Evolutionary conservation across 2,797 vertebrate genomes (phyloP).

Genomic region (Crocodylus rhombifer): DNA sequence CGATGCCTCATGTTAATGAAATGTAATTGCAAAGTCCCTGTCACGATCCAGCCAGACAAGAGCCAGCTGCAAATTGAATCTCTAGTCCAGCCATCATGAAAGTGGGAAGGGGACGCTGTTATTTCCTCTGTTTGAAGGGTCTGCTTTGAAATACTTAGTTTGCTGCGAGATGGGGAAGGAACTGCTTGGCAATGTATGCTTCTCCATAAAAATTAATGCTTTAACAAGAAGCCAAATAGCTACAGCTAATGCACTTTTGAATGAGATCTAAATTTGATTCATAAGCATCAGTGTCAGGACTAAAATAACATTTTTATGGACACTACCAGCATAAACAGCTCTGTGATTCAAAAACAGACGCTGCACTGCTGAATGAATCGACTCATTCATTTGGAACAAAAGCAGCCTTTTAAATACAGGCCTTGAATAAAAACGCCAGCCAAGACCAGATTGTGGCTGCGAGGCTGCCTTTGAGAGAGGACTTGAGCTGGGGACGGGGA

Average conservation of each 20-base stretch:
- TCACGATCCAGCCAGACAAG: neutral
- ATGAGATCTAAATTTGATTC: conserved; percentile 76
- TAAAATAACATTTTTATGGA: conserved; percentile 78
- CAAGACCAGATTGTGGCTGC: neutral
- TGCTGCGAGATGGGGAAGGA: conserved; percentile 16
- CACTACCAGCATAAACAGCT: conserved; percentile 56
- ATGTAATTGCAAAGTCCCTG: conserved; percentile 6
- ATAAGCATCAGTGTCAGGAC: conserved; percentile 68
- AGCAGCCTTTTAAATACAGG: conserved; percentile 42
- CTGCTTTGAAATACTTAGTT: neutral
- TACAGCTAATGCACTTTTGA: conserved; percentile 71
- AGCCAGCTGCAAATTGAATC: neutral
- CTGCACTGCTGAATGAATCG: conserved; percentile 64
- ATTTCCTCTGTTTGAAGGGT: neutral
- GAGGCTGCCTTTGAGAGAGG: conserved; percentile 10
- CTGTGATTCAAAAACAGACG: conserved; percentile 65
- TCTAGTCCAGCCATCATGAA: accelerated
- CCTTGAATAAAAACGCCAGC: conserved; percentile 32
- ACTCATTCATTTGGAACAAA: conserved; percentile 58
- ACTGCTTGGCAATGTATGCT: conserved; percentile 30
- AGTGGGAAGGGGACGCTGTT: neutral
- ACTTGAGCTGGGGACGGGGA: neutral
- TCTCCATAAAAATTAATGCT: conserved; percentile 75
- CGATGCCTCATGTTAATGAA: conserved; percentile 27
- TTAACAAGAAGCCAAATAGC: conserved; percentile 67